Base-by-base conservation (phyloP, 2,113 vertebrate genomes). In the Callocephalon fimbriatum region DNA sequence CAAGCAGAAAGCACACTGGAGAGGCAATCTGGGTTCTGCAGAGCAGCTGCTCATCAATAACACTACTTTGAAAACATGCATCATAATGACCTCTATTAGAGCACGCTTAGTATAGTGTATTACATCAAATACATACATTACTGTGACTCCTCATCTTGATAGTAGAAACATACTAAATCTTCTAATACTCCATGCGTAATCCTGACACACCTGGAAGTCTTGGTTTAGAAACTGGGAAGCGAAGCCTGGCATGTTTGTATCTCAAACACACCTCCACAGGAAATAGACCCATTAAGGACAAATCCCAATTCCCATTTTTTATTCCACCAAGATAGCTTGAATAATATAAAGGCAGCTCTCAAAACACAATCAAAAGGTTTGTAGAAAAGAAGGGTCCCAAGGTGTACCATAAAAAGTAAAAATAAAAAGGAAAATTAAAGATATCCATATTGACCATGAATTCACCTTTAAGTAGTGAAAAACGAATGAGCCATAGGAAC, bases 11-110 rank as follows among this genome's bases (percentile, higher is more conserved):
- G 58, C 82, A 93, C 77, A n/a, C 68, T 73, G 86, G 85, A 91
- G 79, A 95, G 82, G 86, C 79, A 97, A 80, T 97, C 95, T 96
- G 79, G 76, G 50, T 62, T 97, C 44, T 75, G 91, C 12, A 1
- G 62, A 97, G 53, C 65, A 88, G 90, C 90, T 97, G 79, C 45
- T 95, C 88, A 95, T 97, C 96, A 97, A 96, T 97, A 97, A 97
- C 93, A 54, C 90, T 89, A 25, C 95, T 97, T 95, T 56, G 93
- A 91, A 88, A 92, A 93, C 37, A 65, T 14, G 67, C 92, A 59
- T 82, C 9, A 67, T 85, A 88, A 96, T 15, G 5, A 65, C 47
- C 70, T 73, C 90, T 8, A 42, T 40, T 90, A 96, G 88, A 17
- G 58, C 7, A 2, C 22, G 12, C 75, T 26, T 17, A 47, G 42